These are phyloP conservation scores for Coenobita brevimanus DNA, from an alignment of 1,140 invertebrate genomes.

Conservation along the genomic window DNA sequence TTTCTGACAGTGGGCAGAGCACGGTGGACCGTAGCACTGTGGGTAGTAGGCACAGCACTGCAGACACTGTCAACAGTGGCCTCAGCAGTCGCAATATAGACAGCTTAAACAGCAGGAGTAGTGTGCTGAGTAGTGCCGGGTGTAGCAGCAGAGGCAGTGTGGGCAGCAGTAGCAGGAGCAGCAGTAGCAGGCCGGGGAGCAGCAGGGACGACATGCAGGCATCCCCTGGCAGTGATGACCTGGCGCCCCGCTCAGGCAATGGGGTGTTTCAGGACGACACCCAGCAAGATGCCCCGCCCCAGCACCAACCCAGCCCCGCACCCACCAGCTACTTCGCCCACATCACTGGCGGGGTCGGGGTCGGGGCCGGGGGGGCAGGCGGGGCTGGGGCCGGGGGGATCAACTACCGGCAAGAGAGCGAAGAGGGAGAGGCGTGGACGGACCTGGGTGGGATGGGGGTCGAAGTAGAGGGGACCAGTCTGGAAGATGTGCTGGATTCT, in stretches of 20 bases:
- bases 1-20: constrained; percentile 54
- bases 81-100: constrained; percentile 47
- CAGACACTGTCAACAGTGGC: constrained; percentile 51
- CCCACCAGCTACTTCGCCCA: too few species aligned
- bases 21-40: constrained; percentile 49
- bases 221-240: constrained; percentile 46
- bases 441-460: not conserved
- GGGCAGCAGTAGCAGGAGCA: constrained; percentile 49
- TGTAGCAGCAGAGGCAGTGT: constrained; percentile 54
- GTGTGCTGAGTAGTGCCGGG: constrained; percentile 47
- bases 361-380: too few species aligned
- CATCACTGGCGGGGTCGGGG: too few species aligned
- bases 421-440: not conserved
- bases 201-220: constrained; percentile 50
- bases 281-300: not conserved
- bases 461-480: constrained; percentile 75
- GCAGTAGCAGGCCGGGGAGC: constrained; percentile 43
- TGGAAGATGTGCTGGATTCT: constrained; percentile 94
- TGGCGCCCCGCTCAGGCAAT: not conserved
- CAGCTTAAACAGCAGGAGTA: constrained; percentile 52
- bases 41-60: constrained; percentile 49
- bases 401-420: too few species aligned
- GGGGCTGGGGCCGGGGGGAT: too few species aligned
- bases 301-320: too few species aligned
- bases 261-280: constrained; percentile 45